Evolutionary conservation across 2,888 invertebrate species (phyloP), one percentile per base, ranked within the genome.

Genomic region (Mellilla xanthometata): DNA sequence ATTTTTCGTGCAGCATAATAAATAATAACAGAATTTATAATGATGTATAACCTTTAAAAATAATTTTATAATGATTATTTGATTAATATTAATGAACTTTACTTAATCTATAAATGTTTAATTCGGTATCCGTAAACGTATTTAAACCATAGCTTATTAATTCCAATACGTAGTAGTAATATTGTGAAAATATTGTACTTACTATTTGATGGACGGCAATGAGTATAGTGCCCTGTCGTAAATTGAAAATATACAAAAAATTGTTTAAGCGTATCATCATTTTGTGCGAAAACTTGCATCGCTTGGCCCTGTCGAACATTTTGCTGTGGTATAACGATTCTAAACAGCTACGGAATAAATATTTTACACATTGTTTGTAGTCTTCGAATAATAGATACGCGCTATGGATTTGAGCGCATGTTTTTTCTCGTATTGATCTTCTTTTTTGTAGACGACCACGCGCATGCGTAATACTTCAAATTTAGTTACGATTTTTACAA

Each of bases 171-270:
- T n/a, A n/a, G n/a, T n/a, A n/a, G n/a, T n/a, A n/a, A n/a, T n/a
- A n/a, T n/a, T n/a, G n/a, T n/a, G n/a, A n/a, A n/a, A n/a, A n/a
- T n/a, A n/a, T n/a, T n/a, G 52, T 77, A 89, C 90, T 90, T 68
- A 90, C 90, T 62, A 90, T 89, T 80, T 90, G 90, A 76, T 90
- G 90, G 74, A 90, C 83, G 77, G 90, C 90, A 63, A 90, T 88
- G 31, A 90, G 79, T 65, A 90, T 90, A 56, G 90, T 81, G 58
- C 90, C 90, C 74, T 90, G 90, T 34, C 90, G 86, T 72, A 90
- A 81, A 80, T 86, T 87, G 57, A 90, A 90, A 69, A 89, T 75
- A 58, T 81, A 88, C 65, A 90, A 78, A 77, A 90, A 89, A 68
- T 86, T 84, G 50, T 81, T 82, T 50, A 87, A 71, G 49, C 87